Percentiles rank a stretch among this genome's conserved stretches.
phyloP scores from a whole-genome alignment of 2,113 vertebrate species.

The Chunga burmeisteri region DNA sequence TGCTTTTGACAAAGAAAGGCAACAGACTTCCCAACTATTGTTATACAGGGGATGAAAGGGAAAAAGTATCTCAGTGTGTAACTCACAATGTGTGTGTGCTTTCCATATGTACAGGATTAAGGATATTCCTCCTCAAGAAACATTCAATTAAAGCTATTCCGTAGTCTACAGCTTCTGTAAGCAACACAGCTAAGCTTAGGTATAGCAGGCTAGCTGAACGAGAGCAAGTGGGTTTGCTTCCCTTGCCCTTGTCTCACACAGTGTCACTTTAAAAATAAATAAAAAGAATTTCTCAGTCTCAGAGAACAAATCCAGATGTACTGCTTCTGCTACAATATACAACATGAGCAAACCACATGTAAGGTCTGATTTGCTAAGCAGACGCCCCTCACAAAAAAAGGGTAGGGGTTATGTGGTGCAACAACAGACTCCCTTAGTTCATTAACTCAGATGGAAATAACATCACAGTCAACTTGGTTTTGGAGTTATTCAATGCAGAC shows the following conservation, averaged over 20 bases:
- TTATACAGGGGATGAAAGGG: neutral
- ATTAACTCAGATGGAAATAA: neutral
- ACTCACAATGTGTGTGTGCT: neutral
- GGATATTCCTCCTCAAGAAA: neutral
- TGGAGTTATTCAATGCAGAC: neutral
- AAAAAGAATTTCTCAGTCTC: neutral
- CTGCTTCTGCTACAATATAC: neutral
- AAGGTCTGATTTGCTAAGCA: neutral
- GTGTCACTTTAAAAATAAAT: neutral
- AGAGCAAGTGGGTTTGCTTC: neutral
- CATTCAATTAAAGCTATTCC: neutral
- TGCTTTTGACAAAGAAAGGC: neutral
- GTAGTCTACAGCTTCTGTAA: neutral
- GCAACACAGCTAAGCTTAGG: neutral
- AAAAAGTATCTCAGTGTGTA: neutral
- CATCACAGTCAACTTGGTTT: neutral
- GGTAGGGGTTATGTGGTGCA: neutral
- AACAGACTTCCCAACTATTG: neutral
- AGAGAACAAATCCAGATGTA: neutral
- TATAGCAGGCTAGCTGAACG: neutral
- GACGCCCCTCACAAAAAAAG: neutral
- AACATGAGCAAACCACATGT: neutral
- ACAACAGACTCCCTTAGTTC: neutral
- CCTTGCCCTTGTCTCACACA: neutral
- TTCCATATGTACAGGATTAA: neutral